Evolutionary conservation across 1,140 invertebrate genomes (phyloP).

Genomic region (Panulirus ornatus): DNA sequence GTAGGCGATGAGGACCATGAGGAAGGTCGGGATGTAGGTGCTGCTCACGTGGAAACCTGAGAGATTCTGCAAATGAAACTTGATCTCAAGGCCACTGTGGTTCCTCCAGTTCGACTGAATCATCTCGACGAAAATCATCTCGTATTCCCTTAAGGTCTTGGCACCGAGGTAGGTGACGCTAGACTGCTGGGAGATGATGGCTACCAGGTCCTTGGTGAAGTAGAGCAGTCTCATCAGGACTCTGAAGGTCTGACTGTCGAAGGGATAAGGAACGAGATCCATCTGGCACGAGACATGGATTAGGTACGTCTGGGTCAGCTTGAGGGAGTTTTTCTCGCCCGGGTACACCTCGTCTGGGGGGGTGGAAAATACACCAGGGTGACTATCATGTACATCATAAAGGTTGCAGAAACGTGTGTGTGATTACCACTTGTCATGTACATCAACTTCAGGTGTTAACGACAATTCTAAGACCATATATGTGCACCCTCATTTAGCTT

Average conservation of each 20-base stretch:
- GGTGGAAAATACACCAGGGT: neutral
- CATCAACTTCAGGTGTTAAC: no score
- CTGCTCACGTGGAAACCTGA: slow-evolving; percentile 73
- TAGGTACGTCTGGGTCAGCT: slow-evolving; percentile 61
- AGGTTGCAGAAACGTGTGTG: no score
- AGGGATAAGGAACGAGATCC: slow-evolving; percentile 69
- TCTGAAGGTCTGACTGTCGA: slow-evolving; percentile 65
- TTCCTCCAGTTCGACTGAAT: slow-evolving; percentile 49
- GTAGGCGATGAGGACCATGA: slow-evolving; percentile 74
- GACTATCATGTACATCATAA: no score
- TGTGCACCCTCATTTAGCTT: no score
- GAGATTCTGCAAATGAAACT: slow-evolving; percentile 59
- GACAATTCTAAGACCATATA: no score
- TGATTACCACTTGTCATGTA: no score
- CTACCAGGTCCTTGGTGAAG: slow-evolving; percentile 71
- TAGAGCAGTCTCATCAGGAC: slow-evolving; percentile 58
- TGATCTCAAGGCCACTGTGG: slow-evolving; percentile 65
- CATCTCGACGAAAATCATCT: slow-evolving; percentile 48
- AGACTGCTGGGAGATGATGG: neutral
- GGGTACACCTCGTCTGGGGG: slow-evolving; percentile 72
- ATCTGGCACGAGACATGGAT: slow-evolving; percentile 69
- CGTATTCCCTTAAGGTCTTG: slow-evolving; percentile 68
- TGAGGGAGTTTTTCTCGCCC: slow-evolving; percentile 67
- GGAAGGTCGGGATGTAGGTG: slow-evolving; percentile 73
- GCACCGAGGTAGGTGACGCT: slow-evolving; percentile 62